Percentiles rank a stretch among this genome's conserved stretches.
These are phyloP conservation scores for Patella ulyssiponensis DNA, from an alignment of 2,888 invertebrate genomes.

Conservation along the genomic window DNA sequence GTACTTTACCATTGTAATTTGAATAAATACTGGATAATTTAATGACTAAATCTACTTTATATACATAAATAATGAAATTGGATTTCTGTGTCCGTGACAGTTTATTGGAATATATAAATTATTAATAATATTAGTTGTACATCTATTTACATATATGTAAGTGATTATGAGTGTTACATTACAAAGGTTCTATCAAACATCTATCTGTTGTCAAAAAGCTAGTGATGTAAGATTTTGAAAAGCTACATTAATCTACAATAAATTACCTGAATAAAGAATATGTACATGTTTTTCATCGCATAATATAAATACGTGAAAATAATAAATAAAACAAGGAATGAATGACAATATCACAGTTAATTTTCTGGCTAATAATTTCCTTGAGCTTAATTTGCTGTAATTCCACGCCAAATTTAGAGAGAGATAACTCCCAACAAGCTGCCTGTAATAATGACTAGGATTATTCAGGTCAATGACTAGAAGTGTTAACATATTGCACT, in stretches of 20 bases:
- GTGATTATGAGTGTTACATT: slow-evolving; percentile 4
- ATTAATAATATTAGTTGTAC: not conserved
- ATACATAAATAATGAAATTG: not conserved
- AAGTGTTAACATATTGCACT: slow-evolving; percentile 3
- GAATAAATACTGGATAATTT: slow-evolving; percentile 1
- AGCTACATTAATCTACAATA: no score
- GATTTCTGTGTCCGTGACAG: slow-evolving; percentile 3
- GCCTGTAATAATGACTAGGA: not conserved
- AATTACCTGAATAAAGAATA: no score
- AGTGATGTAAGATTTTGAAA: no score
- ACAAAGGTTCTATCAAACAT: not conserved
- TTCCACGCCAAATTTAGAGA: not conserved
- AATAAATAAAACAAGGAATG: slow-evolving; percentile 2
- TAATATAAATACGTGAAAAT: no score
- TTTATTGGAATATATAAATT: not conserved
- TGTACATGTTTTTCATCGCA: no score
- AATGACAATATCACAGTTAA: slow-evolving; percentile 7
- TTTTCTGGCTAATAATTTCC: slow-evolving; percentile 1
- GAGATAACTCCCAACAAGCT: not conserved
- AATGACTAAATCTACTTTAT: no score
- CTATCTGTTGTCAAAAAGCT: no score
- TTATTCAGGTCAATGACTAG: not conserved
- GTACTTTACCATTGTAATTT: not conserved
- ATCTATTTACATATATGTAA: slow-evolving; percentile 6
- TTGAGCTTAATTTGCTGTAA: not conserved